A percentile compares a stretch with the other conserved stretches of the same genome.
These are phyloP conservation scores for Netelia fuscicornis DNA, from an alignment of 2,888 invertebrate species.

Conservation along the genomic window DNA sequence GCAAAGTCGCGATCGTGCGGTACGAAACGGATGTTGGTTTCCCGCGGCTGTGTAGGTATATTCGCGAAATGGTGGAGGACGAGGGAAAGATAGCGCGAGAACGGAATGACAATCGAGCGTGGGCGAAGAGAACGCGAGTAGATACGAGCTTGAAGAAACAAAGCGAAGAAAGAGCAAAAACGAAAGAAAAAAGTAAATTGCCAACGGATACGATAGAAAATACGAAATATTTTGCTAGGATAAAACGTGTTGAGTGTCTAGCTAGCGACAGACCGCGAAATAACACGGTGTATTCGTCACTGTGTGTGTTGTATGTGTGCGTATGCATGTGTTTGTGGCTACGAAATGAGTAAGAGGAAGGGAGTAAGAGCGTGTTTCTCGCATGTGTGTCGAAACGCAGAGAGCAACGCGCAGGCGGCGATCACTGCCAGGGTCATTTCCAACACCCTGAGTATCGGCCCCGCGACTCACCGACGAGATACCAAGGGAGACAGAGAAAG, in stretches of 20 bases:
- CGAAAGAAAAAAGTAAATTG: neutral
- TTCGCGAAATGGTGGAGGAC: constrained; percentile 8
- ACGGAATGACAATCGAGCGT: constrained; percentile 20
- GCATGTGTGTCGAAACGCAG: constrained; percentile 67
- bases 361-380: constrained; percentile 27
- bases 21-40: neutral
- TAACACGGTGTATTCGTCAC: neutral
- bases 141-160: neutral
- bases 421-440: constrained; percentile 84
- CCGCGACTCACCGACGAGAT: constrained; percentile 28
- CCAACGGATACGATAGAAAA: neutral
- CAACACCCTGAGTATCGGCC: constrained; percentile 68
- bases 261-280: neutral
- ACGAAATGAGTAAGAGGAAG: constrained; percentile 2
- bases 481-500: constrained; percentile 10
- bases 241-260: neutral
- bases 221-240: neutral
- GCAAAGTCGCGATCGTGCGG: neutral
- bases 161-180: neutral
- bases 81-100: constrained; percentile 8
- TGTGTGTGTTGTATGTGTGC: neutral
- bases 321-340: neutral
- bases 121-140: neutral
- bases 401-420: constrained; percentile 83
- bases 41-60: neutral